Base-by-base conservation (phyloP, 2,113 vertebrate genomes). In the Laticauda laticaudata region DNA sequence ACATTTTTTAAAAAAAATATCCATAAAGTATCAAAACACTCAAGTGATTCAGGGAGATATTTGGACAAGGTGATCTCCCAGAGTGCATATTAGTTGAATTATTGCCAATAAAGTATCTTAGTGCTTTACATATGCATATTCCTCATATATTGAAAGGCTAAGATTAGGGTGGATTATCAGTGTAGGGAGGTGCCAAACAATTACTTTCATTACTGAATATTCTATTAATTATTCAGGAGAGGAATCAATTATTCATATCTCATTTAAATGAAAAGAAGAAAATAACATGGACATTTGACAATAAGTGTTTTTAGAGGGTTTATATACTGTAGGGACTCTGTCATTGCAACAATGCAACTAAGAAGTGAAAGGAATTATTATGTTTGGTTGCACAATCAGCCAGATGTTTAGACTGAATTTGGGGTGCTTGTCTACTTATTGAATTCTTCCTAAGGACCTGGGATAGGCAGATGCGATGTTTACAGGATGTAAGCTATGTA, bases 151-250 rank as follows among this genome's bases (percentile, higher is more conserved):
- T 94, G 95, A 93, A 92, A 95, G 93, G 91, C 92, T 97, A 64
- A 94, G 96, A 97, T 97, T 96, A 97, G 97, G 89, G 97, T 96
- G 95, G 97, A 96, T 97, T 97, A 96, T 98, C 98, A 95, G 93
- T 97, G 97, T 95, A 95, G 95, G 97, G 96, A 97, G 96, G 97
- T 96, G 97, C 96, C 98, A 97, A 98, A 98, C 98, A 98, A 98
- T 98, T 98, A 98, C 98, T 98, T 98, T 97, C 97, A 97, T 98
- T 98, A 98, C 98, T 98, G 98, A 98, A 98, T 98, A 98, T 97
- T 96, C 97, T 96, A 98, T 98, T 98, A 98, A 98, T 98, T 98
- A 98, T 98, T 98, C 98, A 98, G 93, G 92, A 97, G 96, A 93
- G 20, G 23, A 97, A 98, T 98, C 97, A 98, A 98, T 98, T 98